Base-by-base conservation (phyloP, 2,888 invertebrate species). In the Agriopis aurantiaria region DNA sequence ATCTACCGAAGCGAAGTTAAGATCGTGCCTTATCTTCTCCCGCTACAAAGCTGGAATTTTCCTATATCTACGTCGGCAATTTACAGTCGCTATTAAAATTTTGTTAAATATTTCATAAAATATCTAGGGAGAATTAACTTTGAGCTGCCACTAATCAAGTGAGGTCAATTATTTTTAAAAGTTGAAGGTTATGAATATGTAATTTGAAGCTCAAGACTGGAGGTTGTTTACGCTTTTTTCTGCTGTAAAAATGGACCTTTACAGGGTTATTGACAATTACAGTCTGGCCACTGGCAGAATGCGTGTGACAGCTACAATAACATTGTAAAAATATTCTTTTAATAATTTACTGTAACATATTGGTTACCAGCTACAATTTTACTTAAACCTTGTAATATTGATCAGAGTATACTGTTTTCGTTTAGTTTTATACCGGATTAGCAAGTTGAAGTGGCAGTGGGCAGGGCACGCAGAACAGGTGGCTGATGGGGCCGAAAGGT, bases 1-100 rank as follows among this genome's bases (percentile, higher is more conserved):
- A 79, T 83, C 82, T 76, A 75, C 68, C 74, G 68, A 77, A 74
- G 75, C 72, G 79, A 53, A 61, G 69, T 56, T 68, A 72, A 65
- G 69, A 73, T 75, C 84, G 84, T 86, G 85, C 84, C 86, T 86
- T 88, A 86, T 88, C 88, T 80, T 48, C 71, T 74, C 72, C 75
- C 72, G 77, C 71, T 78, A 74, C 80, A 80, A 83, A 82, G 77
- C 78, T 80, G 80, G 76, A 83, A 82, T 83, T 78, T 73, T 70
- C 73, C 75, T 81, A 79, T 82, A 82, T 78, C 72, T 76, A n/a
- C 72, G 71, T 75, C 74, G 69, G 73, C 81, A 82, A 87, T 76
- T 76, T 74, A 73, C 72, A 70, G 70, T 61, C 59, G 62, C 67
- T 68, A 63, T 57, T 69, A 68, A 63, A 72, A 74, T 73, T 74